Conservation (phyloP, 2,797 vertebrate species). For the Ctenosaura bakeri region DNA sequence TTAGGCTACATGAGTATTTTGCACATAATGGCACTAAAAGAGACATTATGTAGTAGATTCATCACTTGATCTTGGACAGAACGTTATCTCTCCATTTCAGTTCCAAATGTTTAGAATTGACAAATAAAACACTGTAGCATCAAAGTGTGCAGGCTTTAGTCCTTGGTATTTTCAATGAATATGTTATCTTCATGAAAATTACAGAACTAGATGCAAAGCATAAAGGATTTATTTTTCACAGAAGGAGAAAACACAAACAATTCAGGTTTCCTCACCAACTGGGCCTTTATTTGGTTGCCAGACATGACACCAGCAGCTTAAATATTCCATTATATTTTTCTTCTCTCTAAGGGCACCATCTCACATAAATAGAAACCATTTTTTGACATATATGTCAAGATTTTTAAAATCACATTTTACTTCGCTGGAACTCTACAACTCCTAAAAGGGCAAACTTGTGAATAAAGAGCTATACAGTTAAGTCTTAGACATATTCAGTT, state of each 20-base stretch:
- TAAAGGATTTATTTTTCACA: neutral
- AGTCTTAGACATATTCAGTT: conserved; percentile 14
- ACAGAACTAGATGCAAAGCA: neutral
- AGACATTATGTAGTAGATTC: neutral
- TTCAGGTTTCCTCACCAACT: conserved; percentile 29
- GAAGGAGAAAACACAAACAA: conserved; percentile 1
- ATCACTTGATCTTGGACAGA: neutral
- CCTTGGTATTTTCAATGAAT: conserved; percentile 2
- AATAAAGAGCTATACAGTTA: conserved; percentile 12
- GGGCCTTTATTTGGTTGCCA: conserved; percentile 45
- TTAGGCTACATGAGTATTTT: neutral
- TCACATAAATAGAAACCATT: conserved; percentile 45
- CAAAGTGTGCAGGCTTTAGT: neutral
- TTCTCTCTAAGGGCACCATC: conserved; percentile 48
- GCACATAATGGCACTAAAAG: neutral
- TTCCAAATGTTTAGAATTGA: neutral
- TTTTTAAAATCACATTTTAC: conserved; percentile 61
- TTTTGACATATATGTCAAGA: conserved; percentile 60
- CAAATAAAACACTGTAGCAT: neutral
- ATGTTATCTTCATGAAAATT: neutral
- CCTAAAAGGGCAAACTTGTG: conserved; percentile 44
- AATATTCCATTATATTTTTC: conserved; percentile 28
- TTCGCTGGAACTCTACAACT: conserved; percentile 25
- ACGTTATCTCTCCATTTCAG: neutral
- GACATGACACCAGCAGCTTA: conserved; percentile 34